Evolutionary conservation across 2,888 invertebrate genomes (phyloP), one percentile per base, ranked within the genome.

Genomic region (Drosophila borborema): DNA sequence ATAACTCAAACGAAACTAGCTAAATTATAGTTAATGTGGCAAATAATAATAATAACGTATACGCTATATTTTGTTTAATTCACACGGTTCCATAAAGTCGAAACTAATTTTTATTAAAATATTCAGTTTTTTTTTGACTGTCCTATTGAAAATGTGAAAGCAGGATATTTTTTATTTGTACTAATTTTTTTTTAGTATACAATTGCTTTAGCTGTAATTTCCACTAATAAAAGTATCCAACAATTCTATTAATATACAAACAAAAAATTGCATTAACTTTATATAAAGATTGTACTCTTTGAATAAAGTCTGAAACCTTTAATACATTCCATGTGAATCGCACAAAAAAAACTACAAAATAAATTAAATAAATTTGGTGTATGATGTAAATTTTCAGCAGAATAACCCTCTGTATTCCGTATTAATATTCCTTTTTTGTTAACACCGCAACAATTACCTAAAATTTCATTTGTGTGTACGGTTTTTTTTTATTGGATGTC

Each of bases 381-480:
- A 28, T 56, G 18, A 80, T 53, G 23, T 58, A 48, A 61, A 28
- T 40, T 73, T 49, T 40, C 53, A 58, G 46, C 78, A 8, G 51
- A 51, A 51, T 51, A 51, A 4, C 34, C 34, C 49, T 41, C 40
- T 48, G n/a, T n/a, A 40, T 45, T 54, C 16, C 38, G 20, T 28
- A 45, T 23, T 16, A 6, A 41, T 3, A 34, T 20, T 43, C 2
- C 12, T 14, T 20, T 1, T 6, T 8, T 48, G 23, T 23, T 7
- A 14, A 40, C 14, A 40, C 7, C 51, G 59, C n/a, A 72, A 83
- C 69, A 74, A 65, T 89, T 85, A 87, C 86, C 88, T 73, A 87
- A 75, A 67, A 67, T 75, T 80, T 70, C 71, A 78, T 72, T 84
- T 70, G 55, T 71, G 77, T 82, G 71, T 85, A 59, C 23, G 36